Percentiles rank a stretch among this genome's conserved stretches.
These are phyloP conservation scores for Contarinia nasturtii DNA, from an alignment of 1,140 invertebrate species.

Conservation along the genomic window DNA sequence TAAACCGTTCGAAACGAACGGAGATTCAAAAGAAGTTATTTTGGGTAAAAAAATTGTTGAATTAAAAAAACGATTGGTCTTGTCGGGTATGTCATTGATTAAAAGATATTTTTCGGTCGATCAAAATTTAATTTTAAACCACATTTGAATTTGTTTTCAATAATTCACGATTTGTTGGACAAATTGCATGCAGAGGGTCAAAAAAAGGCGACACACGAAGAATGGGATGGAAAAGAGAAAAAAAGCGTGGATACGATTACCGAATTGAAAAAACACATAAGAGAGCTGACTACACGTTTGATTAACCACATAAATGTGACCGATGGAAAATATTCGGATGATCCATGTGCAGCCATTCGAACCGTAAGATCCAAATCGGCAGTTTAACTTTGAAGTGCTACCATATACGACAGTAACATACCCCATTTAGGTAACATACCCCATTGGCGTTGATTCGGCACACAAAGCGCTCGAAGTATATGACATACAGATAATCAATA, in stretches of 20 bases:
- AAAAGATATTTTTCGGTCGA: not conserved
- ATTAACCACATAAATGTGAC: constrained; percentile 23
- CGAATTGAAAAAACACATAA: constrained; percentile 52
- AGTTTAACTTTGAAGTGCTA: no score
- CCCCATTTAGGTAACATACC: no score
- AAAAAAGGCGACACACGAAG: constrained; percentile 60
- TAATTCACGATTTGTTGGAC: no score
- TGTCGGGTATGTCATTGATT: constrained; percentile 37
- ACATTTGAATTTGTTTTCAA: no score
- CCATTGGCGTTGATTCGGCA: constrained; percentile 27
- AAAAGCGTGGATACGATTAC: constrained; percentile 46
- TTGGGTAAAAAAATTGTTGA: constrained; percentile 53
- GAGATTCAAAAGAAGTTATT: not conserved
- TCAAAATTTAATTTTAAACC: constrained; percentile 2
- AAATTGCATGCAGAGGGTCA: constrained; percentile 65
- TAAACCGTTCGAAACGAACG: not conserved
- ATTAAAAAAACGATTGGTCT: constrained; percentile 61
- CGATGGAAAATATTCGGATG: constrained; percentile 14
- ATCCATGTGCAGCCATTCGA: constrained; percentile 9
- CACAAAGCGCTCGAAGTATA: constrained; percentile 36
- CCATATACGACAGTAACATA: no score
- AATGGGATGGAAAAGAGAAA: constrained; percentile 51
- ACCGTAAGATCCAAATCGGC: no score
- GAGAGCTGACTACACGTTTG: constrained; percentile 35
- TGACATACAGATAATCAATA: constrained; percentile 51